Base-by-base conservation (phyloP, 1,140 invertebrate genomes). In the Drosophila pachea region DNA sequence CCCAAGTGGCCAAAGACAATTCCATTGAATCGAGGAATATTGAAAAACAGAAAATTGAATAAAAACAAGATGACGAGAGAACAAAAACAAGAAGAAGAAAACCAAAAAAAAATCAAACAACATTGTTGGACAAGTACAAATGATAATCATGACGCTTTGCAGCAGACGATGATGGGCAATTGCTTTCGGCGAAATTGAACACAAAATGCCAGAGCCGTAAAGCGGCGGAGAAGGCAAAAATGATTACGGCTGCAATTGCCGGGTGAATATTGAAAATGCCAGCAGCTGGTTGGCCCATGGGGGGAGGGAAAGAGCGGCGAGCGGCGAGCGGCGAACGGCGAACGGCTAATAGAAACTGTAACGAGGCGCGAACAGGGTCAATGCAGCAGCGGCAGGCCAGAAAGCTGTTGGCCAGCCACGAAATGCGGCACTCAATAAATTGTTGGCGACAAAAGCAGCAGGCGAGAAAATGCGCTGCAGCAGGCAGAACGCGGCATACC, bases 351-450 rank as follows among this genome's bases (percentile, higher is more conserved):
- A 45, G 68, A 71, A 79, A 52, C 38, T 73, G 53, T 73, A 81
- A 76, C 77, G 65, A 81, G 56, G 64, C 64, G 77, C 79, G 60
- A 84, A 86, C 81, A 79, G 76, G 79, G 81, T 84, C 79, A 84
- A 58, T 32, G 62, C 56, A 35, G 58, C 56, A 64, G 32, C 29
- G 49, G 55, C 59, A 58, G 48, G 40, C 16, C 68, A 60, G 22
- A 42, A 63, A 53, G 32, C 47, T 49, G 40, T 62, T 65, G 48
- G 35, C 35, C 29, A 74, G 68, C 22, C 29, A 6, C 36, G 45
- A 22, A 50, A 48, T 53, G 22, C n/a, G 52, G 50, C 38, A 65
- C 49, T 58, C 29, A 22, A 58, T 65, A 56, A 43, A 65, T 63
- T 69, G 14, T 11, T 40, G 45, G 64, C 48, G 64, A 61, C 48